A percentile compares a stretch with the other conserved stretches of the same genome.
These are phyloP conservation scores for Picathartes gymnocephalus DNA, from an alignment of 2,113 vertebrate genomes.

Conservation along the genomic window DNA sequence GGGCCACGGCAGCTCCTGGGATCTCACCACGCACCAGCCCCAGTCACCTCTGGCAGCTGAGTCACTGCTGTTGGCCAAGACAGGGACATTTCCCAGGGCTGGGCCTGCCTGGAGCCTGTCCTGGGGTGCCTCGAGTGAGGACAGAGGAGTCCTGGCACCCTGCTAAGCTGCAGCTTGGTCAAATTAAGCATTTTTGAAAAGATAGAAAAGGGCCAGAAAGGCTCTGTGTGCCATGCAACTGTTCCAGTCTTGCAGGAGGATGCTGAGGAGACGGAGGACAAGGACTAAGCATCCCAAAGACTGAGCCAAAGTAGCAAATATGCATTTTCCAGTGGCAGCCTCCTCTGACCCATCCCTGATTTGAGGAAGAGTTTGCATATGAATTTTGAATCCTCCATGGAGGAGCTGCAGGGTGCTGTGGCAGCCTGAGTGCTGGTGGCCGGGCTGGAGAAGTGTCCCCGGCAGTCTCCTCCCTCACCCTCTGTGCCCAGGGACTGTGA, in stretches of 20 bases:
- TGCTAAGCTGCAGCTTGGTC: not conserved
- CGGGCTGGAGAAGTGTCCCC: not conserved
- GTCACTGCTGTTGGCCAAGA: not conserved
- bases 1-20: not conserved
- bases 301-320: not conserved
- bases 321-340: not conserved
- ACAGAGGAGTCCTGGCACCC: fast-evolving
- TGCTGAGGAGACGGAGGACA: not conserved
- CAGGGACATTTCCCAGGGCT: not conserved
- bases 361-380: not conserved
- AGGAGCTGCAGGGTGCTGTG: not conserved
- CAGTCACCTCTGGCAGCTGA: fast-evolving
- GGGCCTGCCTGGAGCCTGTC: not conserved
- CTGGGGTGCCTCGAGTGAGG: not conserved
- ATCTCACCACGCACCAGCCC: fast-evolving
- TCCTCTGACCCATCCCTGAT: not conserved
- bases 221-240: not conserved
- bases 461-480: not conserved
- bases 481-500: not conserved
- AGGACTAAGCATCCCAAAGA: not conserved
- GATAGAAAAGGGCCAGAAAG: not conserved
- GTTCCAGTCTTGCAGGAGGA: not conserved
- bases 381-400: not conserved
- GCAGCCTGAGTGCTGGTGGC: not conserved
- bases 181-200: not conserved